These are phyloP conservation scores for Salticus scenicus DNA, from an alignment of 2,888 invertebrate species.

Conservation along the genomic window DNA sequence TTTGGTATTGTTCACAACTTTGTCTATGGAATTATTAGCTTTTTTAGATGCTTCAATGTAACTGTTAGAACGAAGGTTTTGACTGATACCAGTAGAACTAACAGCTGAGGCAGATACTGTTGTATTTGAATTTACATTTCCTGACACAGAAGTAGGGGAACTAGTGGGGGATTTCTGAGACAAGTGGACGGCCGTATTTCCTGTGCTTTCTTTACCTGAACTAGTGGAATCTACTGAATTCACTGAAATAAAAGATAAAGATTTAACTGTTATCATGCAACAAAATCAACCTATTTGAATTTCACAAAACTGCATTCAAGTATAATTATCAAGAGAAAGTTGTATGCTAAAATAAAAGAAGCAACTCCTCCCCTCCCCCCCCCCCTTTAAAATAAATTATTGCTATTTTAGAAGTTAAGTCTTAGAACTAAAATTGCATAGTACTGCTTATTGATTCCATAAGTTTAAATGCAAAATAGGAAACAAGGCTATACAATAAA, in stretches of 20 bases:
- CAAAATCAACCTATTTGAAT: background rate
- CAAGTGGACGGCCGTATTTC: constrained; percentile 60
- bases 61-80: constrained; percentile 63
- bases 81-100: constrained; percentile 59
- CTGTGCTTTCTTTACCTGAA: constrained; percentile 29
- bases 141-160: constrained; percentile 50
- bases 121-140: constrained; percentile 53
- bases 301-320: background rate
- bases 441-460: too few relatives aligned
- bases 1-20: constrained; percentile 41
- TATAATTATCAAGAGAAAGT: too few relatives aligned
- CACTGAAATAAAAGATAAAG: constrained; percentile 10
- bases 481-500: too few relatives aligned
- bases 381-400: too few relatives aligned
- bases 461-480: too few relatives aligned
- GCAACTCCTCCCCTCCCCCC: too few relatives aligned
- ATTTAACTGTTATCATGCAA: too few relatives aligned
- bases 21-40: constrained; percentile 42
- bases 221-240: constrained; percentile 53
- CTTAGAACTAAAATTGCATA: too few relatives aligned
- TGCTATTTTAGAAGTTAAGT: too few relatives aligned
- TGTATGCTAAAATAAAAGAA: too few relatives aligned
- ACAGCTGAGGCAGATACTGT: constrained; percentile 57
- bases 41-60: constrained; percentile 44
- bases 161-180: constrained; percentile 50